These are phyloP conservation scores for Cephus nigrinus DNA, from an alignment of 2,888 invertebrate species.

Conservation along the genomic window DNA sequence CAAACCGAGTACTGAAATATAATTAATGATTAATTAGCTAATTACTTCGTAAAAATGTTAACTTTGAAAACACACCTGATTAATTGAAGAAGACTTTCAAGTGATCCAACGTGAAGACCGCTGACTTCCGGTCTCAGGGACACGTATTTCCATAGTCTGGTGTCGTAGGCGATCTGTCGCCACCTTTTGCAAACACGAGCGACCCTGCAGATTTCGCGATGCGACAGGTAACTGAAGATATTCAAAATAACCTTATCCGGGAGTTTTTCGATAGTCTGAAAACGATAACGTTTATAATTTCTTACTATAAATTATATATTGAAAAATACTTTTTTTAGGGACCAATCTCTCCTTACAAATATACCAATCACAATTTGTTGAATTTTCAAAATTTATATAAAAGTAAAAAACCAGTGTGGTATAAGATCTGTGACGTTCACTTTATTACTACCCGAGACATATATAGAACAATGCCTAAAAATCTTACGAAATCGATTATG, in stretches of 20 bases:
- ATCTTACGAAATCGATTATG: background rate
- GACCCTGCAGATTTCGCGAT: slow-evolving; percentile 93
- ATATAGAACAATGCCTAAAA: background rate
- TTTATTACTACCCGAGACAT: background rate
- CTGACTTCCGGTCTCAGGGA: slow-evolving; percentile 97
- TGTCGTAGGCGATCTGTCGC: slow-evolving; percentile 96
- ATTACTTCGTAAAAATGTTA: background rate
- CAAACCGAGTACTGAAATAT: slow-evolving; percentile 79
- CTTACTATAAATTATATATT: background rate
- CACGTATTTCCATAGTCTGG: slow-evolving; percentile 94
- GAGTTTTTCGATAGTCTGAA: slow-evolving; percentile 93
- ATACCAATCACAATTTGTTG: background rate
- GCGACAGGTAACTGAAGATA: slow-evolving; percentile 93
- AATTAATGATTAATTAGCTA: background rate
- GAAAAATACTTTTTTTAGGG: background rate
- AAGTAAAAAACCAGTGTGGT: background rate
- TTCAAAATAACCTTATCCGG: slow-evolving; percentile 96
- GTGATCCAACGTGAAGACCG: slow-evolving; percentile 89
- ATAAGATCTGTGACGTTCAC: background rate
- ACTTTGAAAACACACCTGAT: slow-evolving; percentile 70
- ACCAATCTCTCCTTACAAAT: background rate
- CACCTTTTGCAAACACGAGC: slow-evolving; percentile 96
- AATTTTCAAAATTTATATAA: background rate
- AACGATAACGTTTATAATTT: slow-evolving; percentile 41
- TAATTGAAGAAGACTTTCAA: slow-evolving; percentile 88